Percentiles rank a stretch among this genome's conserved stretches.
These are phyloP conservation scores for Pseudochirops corinnae DNA, from an alignment of 2,797 vertebrate genomes.

Conservation along the genomic window DNA sequence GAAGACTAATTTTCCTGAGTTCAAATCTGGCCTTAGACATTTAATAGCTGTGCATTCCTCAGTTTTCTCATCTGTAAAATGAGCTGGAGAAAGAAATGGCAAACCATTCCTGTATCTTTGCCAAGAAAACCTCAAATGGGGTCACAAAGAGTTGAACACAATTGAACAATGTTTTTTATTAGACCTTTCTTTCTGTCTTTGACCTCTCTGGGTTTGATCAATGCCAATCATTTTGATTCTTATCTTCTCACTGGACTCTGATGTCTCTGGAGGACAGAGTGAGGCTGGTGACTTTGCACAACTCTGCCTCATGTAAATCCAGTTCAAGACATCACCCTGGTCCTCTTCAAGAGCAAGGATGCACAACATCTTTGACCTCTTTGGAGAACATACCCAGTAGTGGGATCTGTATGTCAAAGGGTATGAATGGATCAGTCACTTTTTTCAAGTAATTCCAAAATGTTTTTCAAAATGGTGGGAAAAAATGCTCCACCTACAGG, in stretches of 20 bases:
- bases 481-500: not conserved
- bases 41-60: not conserved
- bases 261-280: not conserved
- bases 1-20: not conserved
- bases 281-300: not conserved
- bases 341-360: not conserved
- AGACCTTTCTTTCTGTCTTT: not conserved
- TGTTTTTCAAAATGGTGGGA: not conserved
- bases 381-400: not conserved
- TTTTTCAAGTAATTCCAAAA: not conserved
- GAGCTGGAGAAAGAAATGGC: constrained; percentile 14
- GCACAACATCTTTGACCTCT: not conserved
- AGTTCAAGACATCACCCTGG: not conserved
- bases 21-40: not conserved
- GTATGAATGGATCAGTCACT: not conserved
- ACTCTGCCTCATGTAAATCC: not conserved
- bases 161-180: not conserved
- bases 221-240: not conserved
- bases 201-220: not conserved
- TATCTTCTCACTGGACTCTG: not conserved
- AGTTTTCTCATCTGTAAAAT: not conserved
- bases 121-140: not conserved
- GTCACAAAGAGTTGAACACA: not conserved
- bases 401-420: not conserved
- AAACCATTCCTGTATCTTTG: not conserved